A percentile compares a stretch with the other conserved stretches of the same genome.
Conservation (phyloP, 2,113 vertebrate genomes). For the Oceanites oceanicus region DNA sequence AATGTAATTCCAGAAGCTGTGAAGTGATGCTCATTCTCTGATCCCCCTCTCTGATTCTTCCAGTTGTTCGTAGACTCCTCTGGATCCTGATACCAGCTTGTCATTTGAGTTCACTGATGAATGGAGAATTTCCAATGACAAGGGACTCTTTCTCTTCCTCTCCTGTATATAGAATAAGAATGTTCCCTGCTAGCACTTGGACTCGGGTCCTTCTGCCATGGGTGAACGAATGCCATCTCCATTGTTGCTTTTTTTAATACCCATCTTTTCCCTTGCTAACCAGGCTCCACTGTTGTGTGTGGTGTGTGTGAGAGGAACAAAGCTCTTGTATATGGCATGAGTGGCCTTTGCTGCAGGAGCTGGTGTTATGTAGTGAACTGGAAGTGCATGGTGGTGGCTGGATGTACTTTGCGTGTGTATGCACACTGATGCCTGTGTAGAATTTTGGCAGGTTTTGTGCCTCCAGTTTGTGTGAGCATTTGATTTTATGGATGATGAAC, state of each 20-base stretch:
- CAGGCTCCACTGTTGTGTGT: not conserved
- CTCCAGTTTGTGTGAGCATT: not conserved
- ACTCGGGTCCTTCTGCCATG: conserved; percentile 54
- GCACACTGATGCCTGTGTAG: not conserved
- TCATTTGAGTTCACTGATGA: conserved; percentile 51
- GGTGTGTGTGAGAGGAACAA: not conserved
- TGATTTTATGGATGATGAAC: not conserved
- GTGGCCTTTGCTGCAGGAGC: not conserved
- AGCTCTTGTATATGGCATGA: not conserved
- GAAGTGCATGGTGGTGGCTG: not conserved
- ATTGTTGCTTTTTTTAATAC: conserved; percentile 58
- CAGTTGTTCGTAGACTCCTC: conserved; percentile 60
- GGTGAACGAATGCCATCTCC: conserved; percentile 63
- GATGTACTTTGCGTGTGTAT: not conserved
- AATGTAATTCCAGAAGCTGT: conserved; percentile 31
- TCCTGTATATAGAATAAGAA: conserved; percentile 75
- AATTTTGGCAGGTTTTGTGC: conserved; percentile 1
- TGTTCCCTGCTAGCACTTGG: conserved; percentile 63
- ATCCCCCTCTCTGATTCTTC: conserved; percentile 50
- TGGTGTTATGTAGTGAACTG: not conserved
- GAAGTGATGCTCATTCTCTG: conserved; percentile 45
- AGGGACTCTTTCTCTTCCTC: conserved; percentile 63
- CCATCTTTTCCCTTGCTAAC: conserved; percentile 34
- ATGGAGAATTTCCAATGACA: conserved; percentile 62
- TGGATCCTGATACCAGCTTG: conserved; percentile 40